A percentile compares a stretch with the other conserved stretches of the same genome.
Conservation (phyloP, 2,888 invertebrate species). For the Leucophora obtusa region DNA sequence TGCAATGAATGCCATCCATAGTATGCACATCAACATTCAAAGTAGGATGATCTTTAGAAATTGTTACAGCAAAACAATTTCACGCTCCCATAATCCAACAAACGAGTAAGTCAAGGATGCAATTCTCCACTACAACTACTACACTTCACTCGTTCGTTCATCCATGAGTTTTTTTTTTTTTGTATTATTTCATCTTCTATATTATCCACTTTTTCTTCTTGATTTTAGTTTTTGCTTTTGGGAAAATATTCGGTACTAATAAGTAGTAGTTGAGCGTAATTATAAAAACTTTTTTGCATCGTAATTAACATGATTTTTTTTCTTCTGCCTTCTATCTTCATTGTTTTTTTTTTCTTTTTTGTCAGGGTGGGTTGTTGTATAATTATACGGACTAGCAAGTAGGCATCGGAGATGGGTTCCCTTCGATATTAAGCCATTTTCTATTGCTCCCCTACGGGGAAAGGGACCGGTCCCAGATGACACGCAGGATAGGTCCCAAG, state of each 20-base stretch:
- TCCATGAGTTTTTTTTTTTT: not conserved
- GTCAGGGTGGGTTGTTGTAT: not conserved
- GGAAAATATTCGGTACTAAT: constrained; percentile 50
- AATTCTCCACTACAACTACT: constrained; percentile 30
- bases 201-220: constrained; percentile 13
- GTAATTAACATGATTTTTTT: constrained; percentile 61
- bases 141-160: constrained; percentile 8
- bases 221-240: constrained; percentile 36
- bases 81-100: constrained; percentile 63
- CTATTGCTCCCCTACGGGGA: too few relatives aligned
- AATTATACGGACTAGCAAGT: too few relatives aligned
- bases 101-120: constrained; percentile 61
- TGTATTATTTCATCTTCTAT: not conserved
- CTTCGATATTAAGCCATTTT: too few relatives aligned
- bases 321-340: not conserved
- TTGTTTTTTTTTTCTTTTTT: not conserved
- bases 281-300: constrained; percentile 61
- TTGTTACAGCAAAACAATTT: constrained; percentile 64
- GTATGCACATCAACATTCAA: constrained; percentile 45
- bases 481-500: too few relatives aligned
- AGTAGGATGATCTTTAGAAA: constrained; percentile 60
- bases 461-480: too few relatives aligned
- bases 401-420: too few relatives aligned
- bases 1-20: constrained; percentile 2
- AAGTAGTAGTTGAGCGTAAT: constrained; percentile 62